Conservation (phyloP, 2,113 vertebrate genomes). For the Sula dactylatra region DNA sequence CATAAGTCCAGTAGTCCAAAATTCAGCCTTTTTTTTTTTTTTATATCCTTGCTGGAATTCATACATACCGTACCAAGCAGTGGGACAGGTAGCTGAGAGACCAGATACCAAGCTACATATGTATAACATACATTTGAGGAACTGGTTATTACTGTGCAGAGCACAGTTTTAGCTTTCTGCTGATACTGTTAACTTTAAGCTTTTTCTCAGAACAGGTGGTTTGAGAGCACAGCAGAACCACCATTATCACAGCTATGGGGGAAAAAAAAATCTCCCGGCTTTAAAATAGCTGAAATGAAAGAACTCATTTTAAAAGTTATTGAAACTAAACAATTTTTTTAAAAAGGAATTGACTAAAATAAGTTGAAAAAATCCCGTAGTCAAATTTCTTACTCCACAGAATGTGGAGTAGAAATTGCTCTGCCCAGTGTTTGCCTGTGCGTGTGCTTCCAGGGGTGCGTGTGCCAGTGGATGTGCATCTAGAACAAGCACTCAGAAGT, state of each 20-base stretch:
- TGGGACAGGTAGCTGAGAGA: neutral
- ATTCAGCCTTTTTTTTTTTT: neutral
- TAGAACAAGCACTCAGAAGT: neutral
- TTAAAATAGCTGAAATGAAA: neutral
- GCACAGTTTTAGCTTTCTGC: neutral
- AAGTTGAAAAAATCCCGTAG: neutral
- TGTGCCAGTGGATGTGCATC: neutral
- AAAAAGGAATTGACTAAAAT: neutral
- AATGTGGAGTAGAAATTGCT: neutral
- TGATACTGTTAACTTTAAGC: neutral
- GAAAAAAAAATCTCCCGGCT: neutral
- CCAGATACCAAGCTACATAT: neutral
- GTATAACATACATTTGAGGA: neutral
- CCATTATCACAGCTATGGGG: neutral
- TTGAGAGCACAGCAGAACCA: neutral
- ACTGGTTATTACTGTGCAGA: neutral
- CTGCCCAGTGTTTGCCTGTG: neutral
- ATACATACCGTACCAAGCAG: neutral
- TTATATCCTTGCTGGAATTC: neutral
- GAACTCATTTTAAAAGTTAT: neutral
- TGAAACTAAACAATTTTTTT: neutral
- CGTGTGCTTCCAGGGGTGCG: neutral
- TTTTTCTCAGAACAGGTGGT: neutral
- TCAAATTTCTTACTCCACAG: neutral
- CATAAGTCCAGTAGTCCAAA: neutral